These are phyloP conservation scores for Rhinolophus sinicus DNA, from an alignment of 2,113 vertebrate species.

Conservation along the genomic window DNA sequence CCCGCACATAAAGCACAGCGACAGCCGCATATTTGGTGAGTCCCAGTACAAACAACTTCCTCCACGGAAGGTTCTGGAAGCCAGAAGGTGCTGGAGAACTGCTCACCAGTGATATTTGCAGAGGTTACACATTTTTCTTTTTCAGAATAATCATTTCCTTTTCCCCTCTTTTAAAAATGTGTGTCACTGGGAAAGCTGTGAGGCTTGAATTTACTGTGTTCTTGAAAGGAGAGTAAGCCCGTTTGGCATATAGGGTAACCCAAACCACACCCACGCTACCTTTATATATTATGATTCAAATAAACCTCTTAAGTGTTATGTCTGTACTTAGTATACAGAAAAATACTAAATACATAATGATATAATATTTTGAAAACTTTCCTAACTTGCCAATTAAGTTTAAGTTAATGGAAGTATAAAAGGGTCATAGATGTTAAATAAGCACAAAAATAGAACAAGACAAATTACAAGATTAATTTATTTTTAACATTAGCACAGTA, in stretches of 20 bases:
- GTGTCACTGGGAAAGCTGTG: background rate
- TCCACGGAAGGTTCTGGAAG: background rate
- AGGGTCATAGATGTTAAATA: slow-evolving; percentile 86
- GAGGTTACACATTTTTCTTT: background rate
- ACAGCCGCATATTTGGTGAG: rapidly evolving
- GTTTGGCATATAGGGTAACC: rapidly evolving
- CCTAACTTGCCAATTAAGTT: slow-evolving; percentile 84
- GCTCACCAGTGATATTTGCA: background rate
- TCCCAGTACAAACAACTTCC: background rate
- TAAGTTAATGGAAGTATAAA: slow-evolving; percentile 84
- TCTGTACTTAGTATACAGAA: rapidly evolving
- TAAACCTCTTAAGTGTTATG: background rate
- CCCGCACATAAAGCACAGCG: background rate
- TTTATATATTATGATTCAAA: background rate
- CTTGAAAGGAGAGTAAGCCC: background rate
- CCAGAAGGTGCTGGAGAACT: no score
- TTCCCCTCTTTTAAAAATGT: rapidly evolving
- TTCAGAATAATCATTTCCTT: background rate
- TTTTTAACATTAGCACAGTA: slow-evolving; percentile 66
- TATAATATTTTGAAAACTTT: slow-evolving; percentile 6
- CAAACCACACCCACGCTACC: no score
- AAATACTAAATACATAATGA: background rate
- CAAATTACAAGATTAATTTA: slow-evolving; percentile 77
- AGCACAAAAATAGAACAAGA: slow-evolving; percentile 82
- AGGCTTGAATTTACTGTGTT: background rate